A percentile compares a stretch with the other conserved stretches of the same genome.
phyloP scores from a whole-genome alignment of 2,113 vertebrate genomes.

The Eurypyga helias region DNA sequence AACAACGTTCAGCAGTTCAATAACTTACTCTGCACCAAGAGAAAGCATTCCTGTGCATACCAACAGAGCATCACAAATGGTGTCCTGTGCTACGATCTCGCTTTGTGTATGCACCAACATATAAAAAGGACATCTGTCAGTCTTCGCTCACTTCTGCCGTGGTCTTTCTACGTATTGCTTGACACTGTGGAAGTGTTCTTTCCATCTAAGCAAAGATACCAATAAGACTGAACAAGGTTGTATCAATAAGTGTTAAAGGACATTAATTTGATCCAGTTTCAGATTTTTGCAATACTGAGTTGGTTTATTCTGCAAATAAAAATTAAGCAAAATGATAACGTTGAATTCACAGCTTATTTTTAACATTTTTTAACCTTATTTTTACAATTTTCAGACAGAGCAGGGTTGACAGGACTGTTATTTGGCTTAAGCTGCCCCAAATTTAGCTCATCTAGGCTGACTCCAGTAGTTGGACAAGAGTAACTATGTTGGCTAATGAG shows the following conservation, averaged over 20 bases:
- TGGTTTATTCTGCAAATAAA: background rate
- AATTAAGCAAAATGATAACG: background rate
- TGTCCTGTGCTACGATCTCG: background rate
- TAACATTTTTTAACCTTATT: background rate
- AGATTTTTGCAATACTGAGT: background rate
- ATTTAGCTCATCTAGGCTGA: background rate
- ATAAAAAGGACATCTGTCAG: background rate
- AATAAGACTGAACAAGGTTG: background rate
- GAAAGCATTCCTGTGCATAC: background rate
- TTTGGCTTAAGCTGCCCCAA: background rate
- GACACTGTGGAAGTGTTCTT: background rate
- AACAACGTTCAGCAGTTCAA: background rate
- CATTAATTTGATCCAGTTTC: background rate
- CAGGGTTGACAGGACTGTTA: background rate
- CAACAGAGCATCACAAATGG: background rate
- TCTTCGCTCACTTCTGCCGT: background rate
- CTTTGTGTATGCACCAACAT: background rate
- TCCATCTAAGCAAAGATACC: background rate
- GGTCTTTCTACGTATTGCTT: background rate
- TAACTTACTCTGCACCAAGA: background rate
- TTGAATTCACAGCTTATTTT: background rate
- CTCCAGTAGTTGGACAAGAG: background rate
- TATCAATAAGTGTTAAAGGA: background rate
- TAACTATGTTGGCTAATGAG: background rate
- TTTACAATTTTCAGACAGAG: background rate